Base-by-base conservation (phyloP, 2,113 vertebrate species). In the Octodon degus region DNA sequence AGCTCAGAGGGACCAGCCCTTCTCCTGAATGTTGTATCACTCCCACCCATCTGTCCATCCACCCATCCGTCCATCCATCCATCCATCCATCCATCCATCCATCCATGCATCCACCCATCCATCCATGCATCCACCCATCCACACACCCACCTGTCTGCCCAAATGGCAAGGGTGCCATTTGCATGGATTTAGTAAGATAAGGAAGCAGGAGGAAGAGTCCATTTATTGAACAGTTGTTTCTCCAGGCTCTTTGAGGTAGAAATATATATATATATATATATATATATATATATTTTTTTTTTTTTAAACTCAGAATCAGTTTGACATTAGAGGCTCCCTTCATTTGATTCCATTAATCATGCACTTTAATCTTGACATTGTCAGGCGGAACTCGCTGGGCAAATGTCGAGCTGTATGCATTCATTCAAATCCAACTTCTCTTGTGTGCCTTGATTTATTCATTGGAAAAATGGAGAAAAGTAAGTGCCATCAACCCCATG, bases 321-420 rank as follows among this genome's bases (percentile, higher is more conserved):
- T 89, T 94, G 53, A 76, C 81, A 43, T 90, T 92, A 67, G 89
- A 96, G 19, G 22, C 30, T 85, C 77, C 84, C 12, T 11, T 80
- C 84, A 88, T 85, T 93, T 86, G 82, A 67, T 90, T 67, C 58
- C 63, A 40, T 93, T 89, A 93, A 55, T 93, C 50, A 58, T 60
- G 63, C 4, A 27, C 60, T 77, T 94, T 91, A 89, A 96, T 93
- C 13, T 47, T 40, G 65, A 50, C 34, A 9, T 67, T 84, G 19
- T 84, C 37, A 55, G 80, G 53, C 17, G 62, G 62, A 93, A 92
- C 55, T 92, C 37, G 37, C 11, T 27, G 17, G 30, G 93, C 25
- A 84, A 43, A 40, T 85, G 32, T 27, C 32, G 47, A 89, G n/a
- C 80, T 20, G 4, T 22, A 16, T n/a, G 76, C 11, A 37, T 74